Percentiles rank a stretch among this genome's conserved stretches.
Evolutionary conservation across 64 coral and sea anemone species (phyloP).

Genomic region (Orbicella faveolata): DNA sequence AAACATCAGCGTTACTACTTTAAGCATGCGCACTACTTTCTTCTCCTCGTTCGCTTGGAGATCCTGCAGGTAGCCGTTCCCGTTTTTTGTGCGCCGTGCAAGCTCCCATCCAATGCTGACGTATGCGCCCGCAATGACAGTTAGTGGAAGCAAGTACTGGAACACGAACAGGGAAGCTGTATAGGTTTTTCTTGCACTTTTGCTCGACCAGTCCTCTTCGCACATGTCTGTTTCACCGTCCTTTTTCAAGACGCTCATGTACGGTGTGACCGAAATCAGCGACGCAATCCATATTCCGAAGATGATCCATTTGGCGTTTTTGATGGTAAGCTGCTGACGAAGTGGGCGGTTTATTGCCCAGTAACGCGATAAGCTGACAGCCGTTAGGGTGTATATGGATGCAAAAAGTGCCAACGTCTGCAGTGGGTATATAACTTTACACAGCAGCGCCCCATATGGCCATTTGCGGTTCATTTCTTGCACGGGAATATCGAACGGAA

Average conservation of each 20-base stretch:
- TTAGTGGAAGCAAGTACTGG: slow-evolving; percentile 56
- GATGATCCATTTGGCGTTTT: slow-evolving; percentile 43
- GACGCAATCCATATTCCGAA: slow-evolving; percentile 52
- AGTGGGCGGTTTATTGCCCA: slow-evolving; percentile 76
- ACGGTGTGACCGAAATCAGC: slow-evolving; percentile 46
- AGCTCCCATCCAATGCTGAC: slow-evolving; percentile 54
- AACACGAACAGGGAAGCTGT: slow-evolving; percentile 54
- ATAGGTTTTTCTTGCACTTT: slow-evolving; percentile 33
- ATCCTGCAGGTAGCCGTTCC: slow-evolving; percentile 19
- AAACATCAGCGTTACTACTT: slow-evolving; percentile 56
- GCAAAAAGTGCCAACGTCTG: slow-evolving; percentile 64
- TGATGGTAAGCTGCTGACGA: slow-evolving; percentile 36
- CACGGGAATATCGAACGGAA: slow-evolving; percentile 74
- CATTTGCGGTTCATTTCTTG: slow-evolving; percentile 55
- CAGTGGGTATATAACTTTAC: slow-evolving; percentile 59
- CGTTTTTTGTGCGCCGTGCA: slow-evolving; percentile 12
- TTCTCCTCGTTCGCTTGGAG: slow-evolving; percentile 37
- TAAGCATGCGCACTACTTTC: slow-evolving; percentile 63
- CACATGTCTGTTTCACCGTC: not conserved
- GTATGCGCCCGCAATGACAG: slow-evolving; percentile 51
- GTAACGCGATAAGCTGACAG: slow-evolving; percentile 71
- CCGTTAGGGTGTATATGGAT: slow-evolving; percentile 72
- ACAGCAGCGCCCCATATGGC: slow-evolving; percentile 71
- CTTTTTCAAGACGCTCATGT: slow-evolving; percentile 31
- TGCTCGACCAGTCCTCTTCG: slow-evolving; percentile 46